phyloP scores from a whole-genome alignment of 2,797 vertebrate species.

The Synaphobranchus kaupii region DNA sequence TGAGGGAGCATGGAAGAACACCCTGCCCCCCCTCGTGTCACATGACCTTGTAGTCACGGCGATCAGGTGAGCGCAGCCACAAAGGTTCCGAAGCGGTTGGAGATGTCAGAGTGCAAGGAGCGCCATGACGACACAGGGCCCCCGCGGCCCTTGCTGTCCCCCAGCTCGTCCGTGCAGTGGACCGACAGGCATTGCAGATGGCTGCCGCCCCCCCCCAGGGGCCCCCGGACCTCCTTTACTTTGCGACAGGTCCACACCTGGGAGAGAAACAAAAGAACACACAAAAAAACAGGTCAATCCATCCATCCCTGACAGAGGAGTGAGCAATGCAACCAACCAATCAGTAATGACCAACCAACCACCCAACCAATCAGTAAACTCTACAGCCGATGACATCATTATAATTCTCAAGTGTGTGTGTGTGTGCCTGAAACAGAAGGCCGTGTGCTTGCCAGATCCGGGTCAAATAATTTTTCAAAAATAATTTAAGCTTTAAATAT shows the following conservation, averaged over 20 bases:
- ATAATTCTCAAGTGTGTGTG: neutral
- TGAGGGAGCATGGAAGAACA: neutral
- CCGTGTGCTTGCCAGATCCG: too few species aligned
- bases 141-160: slow-evolving; percentile 86
- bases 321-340: neutral
- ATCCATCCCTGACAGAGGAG: neutral
- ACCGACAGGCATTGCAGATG: slow-evolving; percentile 83
- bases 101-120: slow-evolving; percentile 96
- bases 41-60: too few species aligned
- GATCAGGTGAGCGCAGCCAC: slow-evolving; percentile 95
- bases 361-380: neutral
- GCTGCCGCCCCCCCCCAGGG: neutral
- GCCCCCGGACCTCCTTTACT: neutral
- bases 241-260: slow-evolving; percentile 10
- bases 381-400: neutral
- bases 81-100: slow-evolving; percentile 96
- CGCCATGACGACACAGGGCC: slow-evolving; percentile 92
- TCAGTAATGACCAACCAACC: neutral
- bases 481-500: too few species aligned
- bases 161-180: slow-evolving; percentile 95
- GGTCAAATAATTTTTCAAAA: too few species aligned
- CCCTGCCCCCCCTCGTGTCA: neutral
- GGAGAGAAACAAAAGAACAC: neutral
- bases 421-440: too few species aligned
- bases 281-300: neutral